Conservation (phyloP, 2,888 invertebrate genomes). For the Brenthis hecate region DNA sequence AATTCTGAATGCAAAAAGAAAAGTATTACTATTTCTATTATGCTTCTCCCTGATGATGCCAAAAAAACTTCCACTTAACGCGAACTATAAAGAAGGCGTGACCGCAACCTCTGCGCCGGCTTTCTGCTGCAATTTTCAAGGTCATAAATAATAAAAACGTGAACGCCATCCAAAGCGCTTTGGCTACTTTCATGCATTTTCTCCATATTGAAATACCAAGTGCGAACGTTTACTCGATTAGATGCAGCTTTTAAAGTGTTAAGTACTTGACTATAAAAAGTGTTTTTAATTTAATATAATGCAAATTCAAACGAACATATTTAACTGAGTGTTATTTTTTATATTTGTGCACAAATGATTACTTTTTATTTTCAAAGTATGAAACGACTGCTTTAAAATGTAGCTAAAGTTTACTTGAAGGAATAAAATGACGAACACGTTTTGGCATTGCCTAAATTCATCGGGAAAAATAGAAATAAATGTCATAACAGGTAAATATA, state of each 20-base stretch:
- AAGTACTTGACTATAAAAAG: neutral
- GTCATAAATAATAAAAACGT: slow-evolving; percentile 80
- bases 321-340: too few species aligned
- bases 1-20: too few species aligned
- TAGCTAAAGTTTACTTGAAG: too few species aligned
- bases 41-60: slow-evolving; percentile 48
- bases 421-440: too few species aligned
- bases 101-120: slow-evolving; percentile 76
- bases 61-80: slow-evolving; percentile 69
- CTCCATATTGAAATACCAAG: slow-evolving; percentile 67
- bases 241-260: slow-evolving; percentile 1
- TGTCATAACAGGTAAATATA: too few species aligned
- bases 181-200: slow-evolving; percentile 77
- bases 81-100: slow-evolving; percentile 75
- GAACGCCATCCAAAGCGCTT: slow-evolving; percentile 77
- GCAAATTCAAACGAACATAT: too few species aligned
- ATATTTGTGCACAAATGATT: too few species aligned
- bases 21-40: neutral
- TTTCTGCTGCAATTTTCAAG: slow-evolving; percentile 80
- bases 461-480: too few species aligned
- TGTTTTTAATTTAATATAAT: neutral
- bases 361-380: too few species aligned
- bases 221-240: slow-evolving; percentile 44
- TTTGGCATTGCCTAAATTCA: too few species aligned
- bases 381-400: too few species aligned